Base-by-base conservation (phyloP, 1,140 invertebrate species). In the Pantala flavescens region DNA sequence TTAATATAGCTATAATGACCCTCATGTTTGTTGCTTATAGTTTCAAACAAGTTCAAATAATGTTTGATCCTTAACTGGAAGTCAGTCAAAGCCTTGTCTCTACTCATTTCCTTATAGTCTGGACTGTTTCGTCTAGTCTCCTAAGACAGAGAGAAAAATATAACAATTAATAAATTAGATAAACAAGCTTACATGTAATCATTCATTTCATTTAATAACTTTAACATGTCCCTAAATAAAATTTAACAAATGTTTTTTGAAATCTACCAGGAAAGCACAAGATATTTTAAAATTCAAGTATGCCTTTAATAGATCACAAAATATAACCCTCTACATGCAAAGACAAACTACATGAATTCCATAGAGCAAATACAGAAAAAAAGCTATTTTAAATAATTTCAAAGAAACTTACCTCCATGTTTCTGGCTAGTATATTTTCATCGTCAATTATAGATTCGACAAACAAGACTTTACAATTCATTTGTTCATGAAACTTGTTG, bases 391-490 rank as follows among this genome's bases (percentile, higher is more conserved):
- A 36, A 36, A 36, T 36, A 36, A 36, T 36, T 36, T 2, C 28
- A 36, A 9, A 19, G 9, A 12, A 7, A 75, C 79, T 81, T 80
- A 90, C 88, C 80, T 87, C 85, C 76, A 96, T 95, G 83, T 97
- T 97, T 24, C 88, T 88, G 79, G 96, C 91, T 75, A 97, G 87
- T 1, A 95, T 86, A 3, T 85, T 83, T 12, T 90, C 87, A 82
- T 97, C 92, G 78, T 95, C 90, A 83, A 95, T 97, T 70, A 97
- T 87, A 79, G 93, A 95, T 83, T 98, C 96, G 73, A 98, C 90
- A 84, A 97, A 98, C 77, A 98, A 90, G 43, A 97, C 88, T 77
- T 93, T 91, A 82, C 93, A 95, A 49, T 91, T 90, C 80, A 93
- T 86, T 76, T 91, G 87, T 0, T 85, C 84, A 70, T 88, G 85